Percentiles rank a stretch among this genome's conserved stretches.
Evolutionary conservation across 2,113 vertebrate genomes (phyloP).

Genomic region (Ceratotherium simum): DNA sequence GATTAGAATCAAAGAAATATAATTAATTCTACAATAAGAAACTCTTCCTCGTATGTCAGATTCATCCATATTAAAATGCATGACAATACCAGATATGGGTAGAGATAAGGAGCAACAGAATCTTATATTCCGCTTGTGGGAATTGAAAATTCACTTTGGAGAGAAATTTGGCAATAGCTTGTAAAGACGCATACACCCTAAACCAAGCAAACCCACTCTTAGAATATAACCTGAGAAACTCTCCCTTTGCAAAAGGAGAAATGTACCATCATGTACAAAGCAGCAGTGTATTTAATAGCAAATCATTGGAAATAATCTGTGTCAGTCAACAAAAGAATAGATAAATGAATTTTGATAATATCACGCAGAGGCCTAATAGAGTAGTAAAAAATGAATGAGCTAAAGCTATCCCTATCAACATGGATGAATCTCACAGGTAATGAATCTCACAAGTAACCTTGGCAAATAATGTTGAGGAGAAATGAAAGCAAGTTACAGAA

Average conservation of each 20-base stretch:
- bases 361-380: not conserved
- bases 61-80: not conserved
- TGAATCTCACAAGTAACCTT: not conserved
- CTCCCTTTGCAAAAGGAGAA: not conserved
- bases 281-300: not conserved
- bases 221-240: not conserved
- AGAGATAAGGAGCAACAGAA: not conserved
- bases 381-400: not conserved
- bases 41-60: not conserved
- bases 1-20: not conserved
- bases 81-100: not conserved
- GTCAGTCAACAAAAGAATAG: not conserved
- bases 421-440: not conserved
- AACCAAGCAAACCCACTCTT: not conserved
- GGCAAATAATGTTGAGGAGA: not conserved
- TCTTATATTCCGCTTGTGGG: not conserved
- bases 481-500: not conserved
- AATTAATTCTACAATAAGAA: not conserved
- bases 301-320: not conserved
- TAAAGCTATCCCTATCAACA: not conserved
- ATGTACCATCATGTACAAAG: not conserved
- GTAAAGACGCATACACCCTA: not conserved
- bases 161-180: not conserved
- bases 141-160: slow-evolving; percentile 9
- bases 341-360: not conserved